Base-by-base conservation (phyloP, 1,140 invertebrate species). In the Zeugodacus cucurbitae region DNA sequence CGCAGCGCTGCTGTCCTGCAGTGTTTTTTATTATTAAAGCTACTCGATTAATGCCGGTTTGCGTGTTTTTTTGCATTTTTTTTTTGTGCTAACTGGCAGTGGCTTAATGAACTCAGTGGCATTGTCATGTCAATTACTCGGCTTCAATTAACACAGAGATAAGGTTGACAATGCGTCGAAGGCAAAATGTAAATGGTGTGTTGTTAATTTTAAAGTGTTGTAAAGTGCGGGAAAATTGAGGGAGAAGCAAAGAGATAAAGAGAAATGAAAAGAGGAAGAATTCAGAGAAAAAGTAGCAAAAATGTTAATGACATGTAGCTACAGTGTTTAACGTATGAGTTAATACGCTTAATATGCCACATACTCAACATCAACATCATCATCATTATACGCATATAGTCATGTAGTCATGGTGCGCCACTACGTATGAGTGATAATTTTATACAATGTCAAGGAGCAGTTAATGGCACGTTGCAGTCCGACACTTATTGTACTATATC, bases 41-140 rank as follows among this genome's bases (percentile, higher is more conserved):
- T 82, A 8, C 41, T 26, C 22, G 41, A 26, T 48, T 48, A 82
- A 82, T 82, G 74, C 7, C 44, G 74, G 7, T n/a, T 14, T n/a
- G n/a, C n/a, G n/a, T n/a, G n/a, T n/a, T n/a, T n/a, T 14, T 82
- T 48, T 26, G 37, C 37, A 44, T 54, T 82, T 82, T 26, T 26
- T n/a, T 82, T 82, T 26, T 26, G 8, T 82, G 20, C 20, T 48
- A 44, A 22, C 37, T 82, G 37, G 41, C 22, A 44, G 11, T 41
- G 11, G n/a, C 74, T 82, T 82, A 82, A 82, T 82, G 41, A 44
- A 44, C 74, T 44, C 74, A 11, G 3, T 82, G 74, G 74, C 74
- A 82, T 82, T 82, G 74, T 48, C 22, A 82, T 82, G 74, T 82
- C 41, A 82, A 82, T 82, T 48, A 82, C 37, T 48, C n/a, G 74